phyloP scores from a whole-genome alignment of 2,113 vertebrate species.

The Corythornis madagascariensis region DNA sequence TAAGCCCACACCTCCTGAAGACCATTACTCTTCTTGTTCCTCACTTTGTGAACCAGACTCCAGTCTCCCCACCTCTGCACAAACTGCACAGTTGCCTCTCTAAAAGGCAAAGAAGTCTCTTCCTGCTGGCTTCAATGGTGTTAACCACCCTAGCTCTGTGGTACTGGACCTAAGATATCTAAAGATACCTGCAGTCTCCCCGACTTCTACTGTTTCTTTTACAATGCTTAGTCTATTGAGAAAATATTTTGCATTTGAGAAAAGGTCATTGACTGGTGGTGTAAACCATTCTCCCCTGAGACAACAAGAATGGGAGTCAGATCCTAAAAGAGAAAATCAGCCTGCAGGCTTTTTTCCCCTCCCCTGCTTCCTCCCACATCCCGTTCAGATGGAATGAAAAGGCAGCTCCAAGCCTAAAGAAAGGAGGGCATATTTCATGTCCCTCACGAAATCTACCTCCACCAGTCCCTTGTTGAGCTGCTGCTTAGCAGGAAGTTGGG shows the following conservation, averaged over 20 bases:
- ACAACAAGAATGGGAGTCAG: neutral
- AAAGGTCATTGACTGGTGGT: conserved; percentile 11
- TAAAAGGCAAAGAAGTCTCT: neutral
- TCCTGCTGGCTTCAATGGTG: neutral
- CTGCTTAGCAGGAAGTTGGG: conserved; percentile 18
- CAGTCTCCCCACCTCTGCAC: neutral
- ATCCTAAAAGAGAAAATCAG: conserved; percentile 3
- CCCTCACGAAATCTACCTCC: neutral
- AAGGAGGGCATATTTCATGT: neutral
- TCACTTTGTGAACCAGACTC: neutral
- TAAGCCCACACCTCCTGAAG: neutral
- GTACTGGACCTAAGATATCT: neutral
- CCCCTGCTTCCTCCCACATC: neutral
- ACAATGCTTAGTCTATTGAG: neutral
- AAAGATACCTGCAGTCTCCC: neutral
- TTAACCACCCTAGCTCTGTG: neutral
- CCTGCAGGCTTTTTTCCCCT: conserved; percentile 12
- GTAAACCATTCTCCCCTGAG: neutral
- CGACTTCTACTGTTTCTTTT: neutral
- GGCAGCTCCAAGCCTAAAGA: neutral
- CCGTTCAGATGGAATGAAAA: conserved; percentile 19
- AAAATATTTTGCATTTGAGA: conserved; percentile 40
- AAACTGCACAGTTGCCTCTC: neutral
- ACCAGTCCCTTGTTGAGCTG: neutral
- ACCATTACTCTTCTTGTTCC: neutral